These are phyloP conservation scores for Torymus texanus DNA, from an alignment of 2,888 invertebrate genomes.

Conservation along the genomic window DNA sequence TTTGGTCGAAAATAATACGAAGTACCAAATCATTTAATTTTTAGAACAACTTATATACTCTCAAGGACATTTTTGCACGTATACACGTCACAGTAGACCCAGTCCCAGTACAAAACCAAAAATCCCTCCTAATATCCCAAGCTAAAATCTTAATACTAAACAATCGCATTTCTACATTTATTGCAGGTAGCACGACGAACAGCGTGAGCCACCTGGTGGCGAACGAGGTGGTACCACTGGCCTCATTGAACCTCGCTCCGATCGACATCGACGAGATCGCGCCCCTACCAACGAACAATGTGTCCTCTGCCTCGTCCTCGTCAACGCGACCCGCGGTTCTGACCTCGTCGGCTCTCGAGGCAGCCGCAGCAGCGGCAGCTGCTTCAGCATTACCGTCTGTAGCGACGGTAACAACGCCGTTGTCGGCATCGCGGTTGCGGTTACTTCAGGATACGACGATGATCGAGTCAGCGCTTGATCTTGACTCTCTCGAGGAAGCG, in stretches of 20 bases:
- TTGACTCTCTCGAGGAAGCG: slow-evolving; percentile 89
- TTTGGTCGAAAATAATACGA: too few species aligned
- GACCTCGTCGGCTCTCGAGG: slow-evolving; percentile 61
- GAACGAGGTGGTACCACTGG: slow-evolving; percentile 81
- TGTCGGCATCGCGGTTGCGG: slow-evolving; percentile 83
- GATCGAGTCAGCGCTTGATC: slow-evolving; percentile 92
- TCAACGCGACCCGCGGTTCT: slow-evolving; percentile 66
- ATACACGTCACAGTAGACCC: not conserved
- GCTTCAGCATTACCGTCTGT: slow-evolving; percentile 63
- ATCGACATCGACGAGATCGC: slow-evolving; percentile 74
- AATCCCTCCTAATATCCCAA: too few species aligned
- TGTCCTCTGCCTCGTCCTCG: slow-evolving; percentile 4
- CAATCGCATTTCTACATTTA: not conserved
- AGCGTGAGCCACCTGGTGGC: slow-evolving; percentile 81
- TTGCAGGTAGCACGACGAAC: slow-evolving; percentile 80
- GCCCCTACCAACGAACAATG: slow-evolving; percentile 67
- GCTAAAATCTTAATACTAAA: too few species aligned
- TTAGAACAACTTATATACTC: not conserved
- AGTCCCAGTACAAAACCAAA: not conserved
- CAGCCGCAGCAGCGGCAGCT: slow-evolving; percentile 64
- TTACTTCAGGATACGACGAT: slow-evolving; percentile 91
- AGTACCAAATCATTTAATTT: too few species aligned
- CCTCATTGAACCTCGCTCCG: slow-evolving; percentile 75
- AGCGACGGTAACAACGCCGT: slow-evolving; percentile 70
- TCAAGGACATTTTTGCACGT: slow-evolving; percentile 20